Conservation (phyloP, 2,888 invertebrate genomes). For the Pemphredon lugubris region DNA sequence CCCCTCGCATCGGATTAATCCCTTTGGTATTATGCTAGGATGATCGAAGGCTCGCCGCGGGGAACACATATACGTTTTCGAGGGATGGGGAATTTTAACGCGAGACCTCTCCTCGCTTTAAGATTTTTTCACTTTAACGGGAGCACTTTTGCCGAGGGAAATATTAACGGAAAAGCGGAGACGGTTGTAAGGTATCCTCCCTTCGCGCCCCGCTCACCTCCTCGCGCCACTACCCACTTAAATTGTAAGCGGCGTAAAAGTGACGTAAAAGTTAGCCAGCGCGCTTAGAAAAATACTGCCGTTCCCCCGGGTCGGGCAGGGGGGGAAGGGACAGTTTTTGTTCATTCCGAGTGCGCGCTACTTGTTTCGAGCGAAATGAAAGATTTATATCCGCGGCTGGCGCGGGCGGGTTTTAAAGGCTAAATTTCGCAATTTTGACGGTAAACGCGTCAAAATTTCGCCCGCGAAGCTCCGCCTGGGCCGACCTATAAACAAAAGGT, state of each 20-base stretch:
- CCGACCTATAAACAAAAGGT: slow-evolving; percentile 38
- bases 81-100: background rate
- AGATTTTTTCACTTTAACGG: background rate
- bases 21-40: slow-evolving; percentile 35
- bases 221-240: too few relatives aligned
- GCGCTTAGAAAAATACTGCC: too few relatives aligned
- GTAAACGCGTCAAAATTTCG: slow-evolving; percentile 34
- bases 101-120: background rate
- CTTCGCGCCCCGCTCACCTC: too few relatives aligned
- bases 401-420: background rate
- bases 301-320: too few relatives aligned
- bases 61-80: background rate
- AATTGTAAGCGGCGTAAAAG: too few relatives aligned
- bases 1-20: slow-evolving; percentile 25
- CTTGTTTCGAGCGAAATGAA: background rate
- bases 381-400: background rate
- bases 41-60: slow-evolving; percentile 40
- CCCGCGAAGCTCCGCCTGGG: background rate
- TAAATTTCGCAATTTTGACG: background rate
- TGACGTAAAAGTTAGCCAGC: too few relatives aligned
- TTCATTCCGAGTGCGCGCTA: background rate
- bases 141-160: background rate
- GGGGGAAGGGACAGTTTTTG: too few relatives aligned
- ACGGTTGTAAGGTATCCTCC: too few relatives aligned
- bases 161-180: background rate